A percentile compares a stretch with the other conserved stretches of the same genome.
phyloP scores from a whole-genome alignment of 2,113 vertebrate genomes.

The Prionailurus viverrinus region DNA sequence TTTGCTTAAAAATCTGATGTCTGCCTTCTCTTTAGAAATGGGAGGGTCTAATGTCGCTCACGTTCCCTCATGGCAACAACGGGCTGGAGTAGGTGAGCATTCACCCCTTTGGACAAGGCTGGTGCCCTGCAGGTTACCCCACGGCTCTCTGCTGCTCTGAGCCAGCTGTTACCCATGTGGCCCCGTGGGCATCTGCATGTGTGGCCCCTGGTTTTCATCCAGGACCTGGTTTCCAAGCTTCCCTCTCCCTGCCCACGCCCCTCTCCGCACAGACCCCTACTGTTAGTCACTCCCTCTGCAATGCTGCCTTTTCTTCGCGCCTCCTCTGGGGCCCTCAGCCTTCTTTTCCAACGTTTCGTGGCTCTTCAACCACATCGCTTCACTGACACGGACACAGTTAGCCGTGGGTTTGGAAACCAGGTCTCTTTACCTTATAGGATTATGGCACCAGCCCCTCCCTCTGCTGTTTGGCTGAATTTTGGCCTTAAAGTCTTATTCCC shows the following conservation, averaged over 20 bases:
- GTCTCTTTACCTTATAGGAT: not conserved
- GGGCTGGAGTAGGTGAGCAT: accelerated
- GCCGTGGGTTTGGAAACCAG: not conserved
- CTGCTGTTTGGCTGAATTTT: not conserved
- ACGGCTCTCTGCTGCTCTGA: not conserved
- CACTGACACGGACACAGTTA: accelerated
- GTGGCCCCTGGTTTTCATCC: not conserved
- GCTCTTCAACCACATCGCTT: accelerated
- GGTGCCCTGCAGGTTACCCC: accelerated
- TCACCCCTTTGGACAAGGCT: accelerated
- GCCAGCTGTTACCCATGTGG: accelerated
- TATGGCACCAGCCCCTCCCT: accelerated
- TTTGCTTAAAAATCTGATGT: not conserved
- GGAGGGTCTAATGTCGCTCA: accelerated
- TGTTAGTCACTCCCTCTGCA: not conserved
- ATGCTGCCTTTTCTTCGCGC: too few species aligned
- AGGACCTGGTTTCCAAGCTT: not conserved
- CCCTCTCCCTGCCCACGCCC: not conserved
- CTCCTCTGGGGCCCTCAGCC: not conserved
- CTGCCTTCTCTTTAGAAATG: not conserved
- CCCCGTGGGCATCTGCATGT: accelerated
- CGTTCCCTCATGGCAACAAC: accelerated
- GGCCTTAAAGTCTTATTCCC: not conserved
- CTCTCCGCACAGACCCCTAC: too few species aligned
- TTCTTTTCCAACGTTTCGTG: not conserved